These are phyloP conservation scores for Pterostichus niger DNA, from an alignment of 2,888 invertebrate genomes.

Conservation along the genomic window DNA sequence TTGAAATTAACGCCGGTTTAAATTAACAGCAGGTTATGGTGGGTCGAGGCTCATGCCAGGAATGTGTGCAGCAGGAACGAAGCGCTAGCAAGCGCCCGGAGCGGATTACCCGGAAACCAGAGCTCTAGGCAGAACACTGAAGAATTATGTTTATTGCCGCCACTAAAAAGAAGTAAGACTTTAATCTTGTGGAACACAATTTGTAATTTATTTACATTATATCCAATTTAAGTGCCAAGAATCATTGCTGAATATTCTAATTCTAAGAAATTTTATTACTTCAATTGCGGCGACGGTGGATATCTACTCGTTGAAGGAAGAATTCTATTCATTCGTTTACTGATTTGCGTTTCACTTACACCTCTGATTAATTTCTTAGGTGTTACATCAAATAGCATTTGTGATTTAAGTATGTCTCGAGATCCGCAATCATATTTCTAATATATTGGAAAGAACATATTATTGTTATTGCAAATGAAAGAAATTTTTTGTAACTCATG, in stretches of 20 bases:
- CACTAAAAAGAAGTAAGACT: constrained; percentile 70
- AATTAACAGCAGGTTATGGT: constrained; percentile 68
- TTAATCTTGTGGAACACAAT: constrained; percentile 71
- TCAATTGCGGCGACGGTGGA: background rate
- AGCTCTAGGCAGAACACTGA: constrained; percentile 55
- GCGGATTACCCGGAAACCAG: constrained; percentile 69
- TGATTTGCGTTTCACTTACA: too few relatives aligned
- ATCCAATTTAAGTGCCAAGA: constrained; percentile 64
- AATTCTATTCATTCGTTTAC: too few relatives aligned
- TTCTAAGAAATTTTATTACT: constrained; percentile 20
- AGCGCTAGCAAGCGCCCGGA: constrained; percentile 46
- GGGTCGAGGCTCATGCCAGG: constrained; percentile 40
- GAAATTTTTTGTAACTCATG: too few relatives aligned
- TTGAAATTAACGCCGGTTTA: constrained; percentile 67
- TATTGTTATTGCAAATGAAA: too few relatives aligned
- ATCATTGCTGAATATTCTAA: constrained; percentile 50
- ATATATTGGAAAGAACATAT: too few relatives aligned
- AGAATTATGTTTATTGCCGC: constrained; percentile 70
- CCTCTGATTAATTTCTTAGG: too few relatives aligned
- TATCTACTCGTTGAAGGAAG: too few relatives aligned
- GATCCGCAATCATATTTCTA: too few relatives aligned
- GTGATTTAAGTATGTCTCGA: too few relatives aligned
- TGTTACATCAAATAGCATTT: too few relatives aligned
- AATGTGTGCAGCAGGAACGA: constrained; percentile 17
- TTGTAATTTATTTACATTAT: constrained; percentile 71